Base-by-base conservation (phyloP, 2,797 vertebrate species). In the Tiaroga cobitis region DNA sequence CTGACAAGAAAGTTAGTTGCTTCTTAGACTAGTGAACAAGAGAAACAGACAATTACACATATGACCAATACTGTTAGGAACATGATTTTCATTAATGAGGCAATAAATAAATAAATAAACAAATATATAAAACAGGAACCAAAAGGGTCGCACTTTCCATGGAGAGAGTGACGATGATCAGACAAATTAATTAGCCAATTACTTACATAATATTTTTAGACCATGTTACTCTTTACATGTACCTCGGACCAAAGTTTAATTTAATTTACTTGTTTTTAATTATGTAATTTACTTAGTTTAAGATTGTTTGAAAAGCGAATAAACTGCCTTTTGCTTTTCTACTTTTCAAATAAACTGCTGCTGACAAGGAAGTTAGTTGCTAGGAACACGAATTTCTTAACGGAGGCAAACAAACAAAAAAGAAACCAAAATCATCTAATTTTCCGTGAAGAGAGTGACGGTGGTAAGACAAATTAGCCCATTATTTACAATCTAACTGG, bases 381-480 rank as follows among this genome's bases (percentile, higher is more conserved):
- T 34, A 65, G 26, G 2, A 70, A 78, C 49, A 32, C 37, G 1
- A 59, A 72, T 46, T 80, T 32, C 9, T 65, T 65, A 13, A 65
- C n/a, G 29, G 26, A 46, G 41, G 29, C 10, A 67, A 61, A 51
- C n/a, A 16, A 46, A 63, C 13, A 32, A n/a, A 26, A 24, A 15
- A 26, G 21, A 6, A 65, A 68, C 43, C 26, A 67, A 39, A 46
- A 68, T 19, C 8, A 81, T 65, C 19, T 43, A 3, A 26, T 21
- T 80, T 68, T n/a, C 29, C 3, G 34, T 24, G 11, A 19, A 65
- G 43, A 67, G 41, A 46, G 2, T 34, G 26, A 68, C 43, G 68
- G 4, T 41, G 29, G 56, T 72, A 26, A 73, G 61, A 29, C 8
- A 67, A 81, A 77, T 76, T 77, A 81, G 79, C 69, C 70, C 11